These are phyloP conservation scores for Halichondria panicea DNA, from an alignment of 37 sponge, comb jelly and placozoan species.

Conservation along the genomic window DNA sequence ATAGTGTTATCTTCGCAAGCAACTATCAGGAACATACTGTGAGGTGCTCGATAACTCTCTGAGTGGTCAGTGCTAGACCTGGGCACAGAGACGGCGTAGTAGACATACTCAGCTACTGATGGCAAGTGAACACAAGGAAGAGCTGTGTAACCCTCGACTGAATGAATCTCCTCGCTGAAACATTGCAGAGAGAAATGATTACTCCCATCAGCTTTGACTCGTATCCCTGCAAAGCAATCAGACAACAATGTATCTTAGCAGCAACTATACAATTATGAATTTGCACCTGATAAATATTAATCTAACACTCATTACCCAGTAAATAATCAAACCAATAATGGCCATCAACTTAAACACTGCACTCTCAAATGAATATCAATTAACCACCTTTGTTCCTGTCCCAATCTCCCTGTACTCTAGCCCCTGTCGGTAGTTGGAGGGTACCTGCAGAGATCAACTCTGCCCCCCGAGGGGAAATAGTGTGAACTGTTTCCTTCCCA, in stretches of 20 bases:
- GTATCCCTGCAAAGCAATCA: too few species aligned
- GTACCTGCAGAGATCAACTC: not conserved
- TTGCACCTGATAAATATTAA: too few species aligned
- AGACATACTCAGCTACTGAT: constrained; percentile 1
- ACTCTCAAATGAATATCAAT: too few species aligned
- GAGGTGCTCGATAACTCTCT: not conserved
- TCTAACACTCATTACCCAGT: too few species aligned
- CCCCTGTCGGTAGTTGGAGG: not conserved
- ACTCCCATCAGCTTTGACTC: too few species aligned
- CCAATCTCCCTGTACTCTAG: not conserved
- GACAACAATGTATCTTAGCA: too few species aligned
- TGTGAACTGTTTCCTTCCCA: not conserved
- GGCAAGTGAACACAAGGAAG: constrained; percentile 14
- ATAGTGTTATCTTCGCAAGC: constrained; percentile 3
- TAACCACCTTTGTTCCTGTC: not conserved
- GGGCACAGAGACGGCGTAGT: constrained; percentile 47
- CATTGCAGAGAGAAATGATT: too few species aligned
- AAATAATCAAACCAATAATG: too few species aligned
- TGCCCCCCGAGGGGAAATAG: not conserved
- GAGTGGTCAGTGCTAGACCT: not conserved
- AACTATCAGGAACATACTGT: constrained; percentile 33
- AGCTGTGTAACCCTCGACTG: constrained; percentile 34
- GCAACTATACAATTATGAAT: too few species aligned
- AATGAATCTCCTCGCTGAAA: constrained; percentile 16
- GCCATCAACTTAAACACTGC: too few species aligned